These are phyloP conservation scores for Mesochorus sp. DNA, from an alignment of 2,888 invertebrate species.

Conservation along the genomic window DNA sequence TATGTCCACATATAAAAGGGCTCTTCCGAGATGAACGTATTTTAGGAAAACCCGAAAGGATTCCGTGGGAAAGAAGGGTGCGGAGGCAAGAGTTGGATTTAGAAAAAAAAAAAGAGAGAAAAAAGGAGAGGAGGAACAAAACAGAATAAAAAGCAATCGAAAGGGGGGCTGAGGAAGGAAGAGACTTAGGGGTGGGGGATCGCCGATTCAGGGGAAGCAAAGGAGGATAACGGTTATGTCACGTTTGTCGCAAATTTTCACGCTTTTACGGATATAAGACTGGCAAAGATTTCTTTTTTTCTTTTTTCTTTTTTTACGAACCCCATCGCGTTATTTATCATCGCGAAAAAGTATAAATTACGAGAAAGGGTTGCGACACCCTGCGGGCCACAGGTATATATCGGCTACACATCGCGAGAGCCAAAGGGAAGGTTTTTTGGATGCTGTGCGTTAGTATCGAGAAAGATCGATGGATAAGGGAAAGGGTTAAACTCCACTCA, in stretches of 20 bases:
- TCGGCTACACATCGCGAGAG: conserved; percentile 5
- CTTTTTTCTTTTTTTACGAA: conserved; percentile 20
- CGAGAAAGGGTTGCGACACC: conserved; percentile 51
- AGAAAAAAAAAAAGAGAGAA: conserved; percentile 58
- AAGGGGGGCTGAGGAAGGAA: conserved; percentile 45
- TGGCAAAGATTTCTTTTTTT: conserved; percentile 46
- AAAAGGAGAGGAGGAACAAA: conserved; percentile 29
- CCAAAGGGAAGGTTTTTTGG: conserved; percentile 12
- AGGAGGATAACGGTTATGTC: conserved; percentile 61
- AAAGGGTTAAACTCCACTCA: conserved; percentile 52
- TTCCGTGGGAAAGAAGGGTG: conserved; percentile 79
- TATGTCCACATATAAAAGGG: conserved; percentile 7
- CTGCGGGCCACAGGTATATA: conserved; percentile 33
- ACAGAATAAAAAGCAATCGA: conserved; percentile 36
- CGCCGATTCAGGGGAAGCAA: conserved; percentile 31
- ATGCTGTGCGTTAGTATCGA: conserved; percentile 33
- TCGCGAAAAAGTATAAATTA: conserved; percentile 60
- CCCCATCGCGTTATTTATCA: conserved; percentile 50
- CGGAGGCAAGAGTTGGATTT: conserved; percentile 78
- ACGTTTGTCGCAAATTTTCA: conserved; percentile 71
- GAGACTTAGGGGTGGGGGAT: conserved; percentile 28
- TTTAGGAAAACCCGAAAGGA: conserved; percentile 78
- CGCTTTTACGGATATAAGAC: conserved; percentile 69
- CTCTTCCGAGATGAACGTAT: conserved; percentile 66
- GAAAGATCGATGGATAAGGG: conserved; percentile 53